A percentile compares a stretch with the other conserved stretches of the same genome.
Conservation (phyloP, 2,113 vertebrate species). For the Calonectris borealis region DNA sequence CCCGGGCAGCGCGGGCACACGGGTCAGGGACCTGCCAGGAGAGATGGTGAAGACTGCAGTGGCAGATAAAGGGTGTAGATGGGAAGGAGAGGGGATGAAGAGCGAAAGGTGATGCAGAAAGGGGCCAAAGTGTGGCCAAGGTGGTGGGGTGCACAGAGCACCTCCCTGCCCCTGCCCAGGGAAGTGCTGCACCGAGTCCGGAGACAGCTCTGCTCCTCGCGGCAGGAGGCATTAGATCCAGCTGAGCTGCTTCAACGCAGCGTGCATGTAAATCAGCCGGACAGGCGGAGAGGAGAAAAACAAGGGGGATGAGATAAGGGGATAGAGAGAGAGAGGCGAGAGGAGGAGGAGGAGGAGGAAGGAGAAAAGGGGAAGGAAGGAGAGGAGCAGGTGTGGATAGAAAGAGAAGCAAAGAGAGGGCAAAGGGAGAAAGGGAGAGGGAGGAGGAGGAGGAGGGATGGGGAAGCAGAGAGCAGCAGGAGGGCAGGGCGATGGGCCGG, state of each 20-base stretch:
- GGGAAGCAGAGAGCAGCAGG: neutral
- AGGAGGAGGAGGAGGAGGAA: conserved; percentile 63
- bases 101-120: neutral
- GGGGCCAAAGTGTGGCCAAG: neutral
- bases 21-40: neutral
- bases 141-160: neutral
- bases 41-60: neutral
- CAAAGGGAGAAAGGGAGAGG: conserved; percentile 15
- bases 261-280: conserved; percentile 65
- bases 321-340: conserved; percentile 27
- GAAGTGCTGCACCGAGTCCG: neutral
- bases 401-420: conserved; percentile 41
- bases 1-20: rapidly evolving
- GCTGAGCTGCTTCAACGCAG: conserved; percentile 65
- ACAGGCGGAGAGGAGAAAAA: conserved; percentile 66
- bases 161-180: neutral
- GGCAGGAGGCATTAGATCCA: conserved; percentile 64
- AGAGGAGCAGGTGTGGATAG: conserved; percentile 61
- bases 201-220: neutral
- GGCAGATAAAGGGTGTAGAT: neutral
- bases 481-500: neutral
- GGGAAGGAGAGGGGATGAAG: neutral
- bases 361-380: conserved; percentile 47
- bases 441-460: conserved; percentile 14
- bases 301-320: conserved; percentile 72